Percentiles rank a stretch among this genome's conserved stretches.
Evolutionary conservation across 2,113 vertebrate genomes (phyloP).

Genomic region (Xiphophorus maculatus): DNA sequence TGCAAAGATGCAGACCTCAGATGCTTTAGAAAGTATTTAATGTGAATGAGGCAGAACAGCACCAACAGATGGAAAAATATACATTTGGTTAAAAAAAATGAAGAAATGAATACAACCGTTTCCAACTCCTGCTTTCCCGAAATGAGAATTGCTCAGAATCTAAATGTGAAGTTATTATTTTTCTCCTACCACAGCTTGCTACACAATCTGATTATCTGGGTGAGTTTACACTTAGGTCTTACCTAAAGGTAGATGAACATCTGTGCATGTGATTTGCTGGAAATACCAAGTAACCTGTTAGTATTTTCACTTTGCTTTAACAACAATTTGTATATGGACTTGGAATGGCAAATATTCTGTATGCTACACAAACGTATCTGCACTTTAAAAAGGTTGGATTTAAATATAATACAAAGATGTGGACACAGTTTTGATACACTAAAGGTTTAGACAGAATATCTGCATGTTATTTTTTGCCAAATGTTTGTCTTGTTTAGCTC

Average conservation of each 20-base stretch:
- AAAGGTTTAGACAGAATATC: not conserved
- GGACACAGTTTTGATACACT: not conserved
- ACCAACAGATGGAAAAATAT: not conserved
- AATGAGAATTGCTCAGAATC: not conserved
- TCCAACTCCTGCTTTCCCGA: too few species aligned
- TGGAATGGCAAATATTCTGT: not conserved
- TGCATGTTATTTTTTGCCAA: not conserved
- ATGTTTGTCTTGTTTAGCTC: not conserved
- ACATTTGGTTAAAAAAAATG: not conserved
- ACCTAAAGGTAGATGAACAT: not conserved
- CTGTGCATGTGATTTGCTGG: not conserved
- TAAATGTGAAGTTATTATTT: not conserved
- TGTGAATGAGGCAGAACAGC: not conserved
- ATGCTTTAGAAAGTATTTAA: not conserved
- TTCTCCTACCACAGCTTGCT: not conserved
- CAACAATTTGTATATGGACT: not conserved
- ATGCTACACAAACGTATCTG: not conserved
- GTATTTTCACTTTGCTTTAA: not conserved
- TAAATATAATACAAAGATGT: not conserved
- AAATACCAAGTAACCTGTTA: not conserved
- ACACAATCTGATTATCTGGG: not conserved
- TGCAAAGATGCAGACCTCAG: not conserved
- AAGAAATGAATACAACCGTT: not conserved
- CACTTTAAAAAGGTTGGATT: not conserved
- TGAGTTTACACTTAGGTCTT: not conserved